phyloP scores from a whole-genome alignment of 92 coral and sea anemone species.

The Zoanthus solanderi region DNA sequence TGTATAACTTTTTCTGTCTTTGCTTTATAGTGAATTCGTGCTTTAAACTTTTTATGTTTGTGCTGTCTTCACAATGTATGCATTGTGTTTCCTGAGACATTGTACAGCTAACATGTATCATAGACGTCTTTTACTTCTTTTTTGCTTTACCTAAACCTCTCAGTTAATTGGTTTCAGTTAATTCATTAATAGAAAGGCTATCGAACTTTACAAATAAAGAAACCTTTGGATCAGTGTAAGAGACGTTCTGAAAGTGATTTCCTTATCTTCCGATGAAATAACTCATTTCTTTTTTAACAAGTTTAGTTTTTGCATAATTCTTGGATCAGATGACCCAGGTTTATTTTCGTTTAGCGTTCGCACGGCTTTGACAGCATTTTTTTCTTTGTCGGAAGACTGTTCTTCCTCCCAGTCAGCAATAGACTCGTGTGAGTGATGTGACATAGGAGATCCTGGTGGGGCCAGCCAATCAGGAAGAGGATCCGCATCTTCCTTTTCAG shows the following conservation, averaged over 20 bases:
- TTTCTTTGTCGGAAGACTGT: conserved; percentile 37
- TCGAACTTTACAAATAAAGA: too few species aligned
- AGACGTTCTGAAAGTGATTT: neutral
- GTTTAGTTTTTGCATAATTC: conserved; percentile 71
- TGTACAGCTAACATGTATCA: too few species aligned
- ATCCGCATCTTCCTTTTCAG: conserved; percentile 48
- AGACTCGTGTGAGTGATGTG: conserved; percentile 52
- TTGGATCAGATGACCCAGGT: conserved; percentile 62
- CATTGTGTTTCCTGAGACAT: too few species aligned
- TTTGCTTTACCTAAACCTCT: too few species aligned
- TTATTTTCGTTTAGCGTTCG: conserved; percentile 62
- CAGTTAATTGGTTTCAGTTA: too few species aligned
- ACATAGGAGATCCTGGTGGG: conserved; percentile 55
- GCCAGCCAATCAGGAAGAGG: conserved; percentile 94
- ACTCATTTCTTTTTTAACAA: conserved; percentile 60
- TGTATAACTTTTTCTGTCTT: too few species aligned
- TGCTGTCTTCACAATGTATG: too few species aligned
- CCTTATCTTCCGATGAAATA: neutral
- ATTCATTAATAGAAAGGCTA: too few species aligned
- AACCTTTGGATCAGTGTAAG: too few species aligned
- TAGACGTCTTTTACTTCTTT: too few species aligned
- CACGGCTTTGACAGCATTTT: conserved; percentile 74
- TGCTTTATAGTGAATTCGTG: too few species aligned
- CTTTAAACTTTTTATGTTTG: too few species aligned
- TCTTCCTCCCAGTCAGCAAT: conserved; percentile 76